phyloP scores from a whole-genome alignment of 1,140 invertebrate genomes.

The Aphelenchoides fujianensis region DNA sequence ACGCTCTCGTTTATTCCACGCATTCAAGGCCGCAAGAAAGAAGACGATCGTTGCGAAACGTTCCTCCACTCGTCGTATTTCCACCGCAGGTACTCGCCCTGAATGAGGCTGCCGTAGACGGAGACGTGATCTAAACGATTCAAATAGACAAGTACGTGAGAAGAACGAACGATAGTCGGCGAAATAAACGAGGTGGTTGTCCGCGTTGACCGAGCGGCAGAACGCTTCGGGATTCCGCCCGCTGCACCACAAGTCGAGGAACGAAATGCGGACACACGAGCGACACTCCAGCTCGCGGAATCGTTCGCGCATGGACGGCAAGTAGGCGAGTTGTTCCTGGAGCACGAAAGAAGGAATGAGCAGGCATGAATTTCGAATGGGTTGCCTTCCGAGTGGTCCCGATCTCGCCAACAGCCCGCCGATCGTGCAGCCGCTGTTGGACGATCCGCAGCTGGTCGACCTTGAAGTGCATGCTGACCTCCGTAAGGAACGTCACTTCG shows the following conservation, averaged over 20 bases:
- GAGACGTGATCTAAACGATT: conserved; percentile 15
- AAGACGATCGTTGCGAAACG: no score
- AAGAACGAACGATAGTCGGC: conserved; percentile 17
- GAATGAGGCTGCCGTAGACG: not conserved
- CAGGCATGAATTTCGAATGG: not conserved
- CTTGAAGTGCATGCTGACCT: not conserved
- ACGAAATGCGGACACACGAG: not conserved
- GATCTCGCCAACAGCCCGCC: not conserved
- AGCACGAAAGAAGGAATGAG: not conserved
- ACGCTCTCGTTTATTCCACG: no score
- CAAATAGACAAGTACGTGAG: no score
- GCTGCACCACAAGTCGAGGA: not conserved
- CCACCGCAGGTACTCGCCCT: not conserved
- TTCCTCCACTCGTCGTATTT: no score
- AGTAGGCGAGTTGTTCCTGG: conserved; percentile 2
- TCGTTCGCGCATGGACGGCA: conserved; percentile 4
- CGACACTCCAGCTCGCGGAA: not conserved
- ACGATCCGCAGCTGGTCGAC: not conserved
- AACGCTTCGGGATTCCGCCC: not conserved
- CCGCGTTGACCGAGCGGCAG: not conserved
- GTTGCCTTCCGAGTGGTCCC: not conserved
- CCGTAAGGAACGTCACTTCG: not conserved
- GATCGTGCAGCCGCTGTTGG: not conserved
- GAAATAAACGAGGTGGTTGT: not conserved
- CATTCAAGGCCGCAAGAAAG: no score